Evolutionary conservation across 2,888 invertebrate species (phyloP).

Genomic region (Apodemia duryi): DNA sequence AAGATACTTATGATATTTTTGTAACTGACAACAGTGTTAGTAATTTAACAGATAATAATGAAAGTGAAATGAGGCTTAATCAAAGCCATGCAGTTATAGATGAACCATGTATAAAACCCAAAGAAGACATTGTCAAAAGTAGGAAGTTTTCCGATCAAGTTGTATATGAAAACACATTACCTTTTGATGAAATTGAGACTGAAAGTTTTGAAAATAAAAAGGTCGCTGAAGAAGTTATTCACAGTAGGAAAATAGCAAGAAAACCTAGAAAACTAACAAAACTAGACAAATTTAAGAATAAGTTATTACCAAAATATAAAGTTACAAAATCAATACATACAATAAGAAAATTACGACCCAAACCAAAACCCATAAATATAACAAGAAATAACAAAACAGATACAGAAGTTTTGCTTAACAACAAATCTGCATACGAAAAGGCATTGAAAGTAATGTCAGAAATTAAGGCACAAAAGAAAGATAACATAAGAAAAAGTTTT

Average conservation of each 20-base stretch:
- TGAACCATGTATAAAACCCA: background rate
- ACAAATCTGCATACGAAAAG: constrained; percentile 53
- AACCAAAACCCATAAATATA: constrained; percentile 32
- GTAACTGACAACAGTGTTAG: background rate
- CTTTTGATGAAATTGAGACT: background rate
- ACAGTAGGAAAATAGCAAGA: constrained; percentile 24
- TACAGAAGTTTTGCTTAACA: constrained; percentile 40
- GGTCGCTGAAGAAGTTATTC: constrained; percentile 12
- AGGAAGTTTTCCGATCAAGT: background rate
- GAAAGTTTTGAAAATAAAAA: constrained; percentile 5
- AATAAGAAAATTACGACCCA: constrained; percentile 31
- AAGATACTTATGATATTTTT: background rate
- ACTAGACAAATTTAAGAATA: constrained; percentile 49
- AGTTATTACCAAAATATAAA: constrained; percentile 51
- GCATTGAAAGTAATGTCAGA: constrained; percentile 55
- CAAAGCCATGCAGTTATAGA: background rate
- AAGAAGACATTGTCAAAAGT: background rate
- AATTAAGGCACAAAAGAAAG: constrained; percentile 39
- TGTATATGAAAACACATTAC: background rate
- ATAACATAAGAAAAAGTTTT: constrained; percentile 20
- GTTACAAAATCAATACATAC: constrained; percentile 38
- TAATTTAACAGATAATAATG: background rate
- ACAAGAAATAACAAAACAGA: constrained; percentile 29
- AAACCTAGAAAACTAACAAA: constrained; percentile 45
- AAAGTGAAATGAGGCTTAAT: background rate